These are phyloP conservation scores for Sipha flava DNA, from an alignment of 1,140 invertebrate species.

Conservation along the genomic window DNA sequence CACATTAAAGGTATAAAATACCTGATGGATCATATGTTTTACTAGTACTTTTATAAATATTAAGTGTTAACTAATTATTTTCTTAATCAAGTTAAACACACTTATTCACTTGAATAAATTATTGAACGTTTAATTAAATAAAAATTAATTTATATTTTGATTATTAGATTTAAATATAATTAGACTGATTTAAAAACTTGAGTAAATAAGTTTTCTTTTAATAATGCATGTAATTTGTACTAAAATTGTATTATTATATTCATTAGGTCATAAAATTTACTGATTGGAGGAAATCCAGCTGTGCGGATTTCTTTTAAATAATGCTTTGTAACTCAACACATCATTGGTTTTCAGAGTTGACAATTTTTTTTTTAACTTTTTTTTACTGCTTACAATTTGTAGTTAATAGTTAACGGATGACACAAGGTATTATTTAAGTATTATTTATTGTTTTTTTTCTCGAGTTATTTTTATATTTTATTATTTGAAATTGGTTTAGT, in stretches of 20 bases:
- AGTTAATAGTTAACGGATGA: background rate
- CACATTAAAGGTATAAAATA: no score
- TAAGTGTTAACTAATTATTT: no score
- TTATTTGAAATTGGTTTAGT: no score
- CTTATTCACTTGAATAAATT: no score
- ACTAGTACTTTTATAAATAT: no score
- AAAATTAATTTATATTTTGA: no score
- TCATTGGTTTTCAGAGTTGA: background rate
- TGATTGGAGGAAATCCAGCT: background rate
- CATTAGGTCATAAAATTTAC: background rate
- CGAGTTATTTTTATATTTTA: background rate
- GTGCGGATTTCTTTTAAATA: background rate
- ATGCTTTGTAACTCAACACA: background rate
- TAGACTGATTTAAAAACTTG: no score
- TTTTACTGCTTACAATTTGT: background rate
- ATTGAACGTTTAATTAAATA: no score
- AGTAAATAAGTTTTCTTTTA: background rate
- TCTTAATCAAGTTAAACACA: no score
- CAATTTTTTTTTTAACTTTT: background rate
- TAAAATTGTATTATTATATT: background rate
- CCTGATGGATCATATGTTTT: no score
- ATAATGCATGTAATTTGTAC: background rate
- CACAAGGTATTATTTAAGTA: background rate
- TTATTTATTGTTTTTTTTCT: background rate
- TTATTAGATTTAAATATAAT: no score